A percentile compares a stretch with the other conserved stretches of the same genome.
Evolutionary conservation across 2,888 invertebrate species (phyloP).

Genomic region (Oxycera nigricornis): DNA sequence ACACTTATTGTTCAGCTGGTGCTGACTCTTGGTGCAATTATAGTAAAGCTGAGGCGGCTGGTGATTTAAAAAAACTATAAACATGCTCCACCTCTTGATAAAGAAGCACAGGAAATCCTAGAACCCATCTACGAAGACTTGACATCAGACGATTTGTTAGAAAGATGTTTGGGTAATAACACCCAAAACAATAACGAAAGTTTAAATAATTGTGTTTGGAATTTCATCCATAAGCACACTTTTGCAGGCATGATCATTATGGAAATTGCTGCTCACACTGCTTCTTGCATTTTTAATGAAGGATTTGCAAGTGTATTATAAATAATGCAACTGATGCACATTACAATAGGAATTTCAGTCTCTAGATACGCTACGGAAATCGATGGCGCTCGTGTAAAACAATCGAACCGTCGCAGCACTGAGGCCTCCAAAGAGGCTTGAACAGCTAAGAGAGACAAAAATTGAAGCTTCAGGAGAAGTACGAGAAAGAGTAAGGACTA

Average conservation of each 20-base stretch:
- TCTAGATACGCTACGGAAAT: background rate
- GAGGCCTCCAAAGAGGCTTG: background rate
- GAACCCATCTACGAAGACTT: constrained; percentile 4
- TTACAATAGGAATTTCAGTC: background rate
- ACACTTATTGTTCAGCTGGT: constrained; percentile 3
- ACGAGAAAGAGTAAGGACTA: too few species aligned
- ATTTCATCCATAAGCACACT: background rate
- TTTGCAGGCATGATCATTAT: background rate
- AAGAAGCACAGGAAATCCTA: background rate
- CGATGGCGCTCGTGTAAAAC: background rate
- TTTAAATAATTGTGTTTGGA: background rate
- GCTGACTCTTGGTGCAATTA: constrained; percentile 14
- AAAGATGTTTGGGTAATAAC: background rate
- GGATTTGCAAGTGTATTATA: too few species aligned
- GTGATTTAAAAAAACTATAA: constrained; percentile 12
- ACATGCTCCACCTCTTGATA: background rate
- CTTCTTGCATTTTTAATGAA: background rate
- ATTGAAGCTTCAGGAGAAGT: too few species aligned
- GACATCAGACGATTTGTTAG: background rate
- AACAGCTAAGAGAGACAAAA: background rate
- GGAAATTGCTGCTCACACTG: background rate
- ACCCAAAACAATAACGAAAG: background rate
- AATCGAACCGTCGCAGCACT: background rate
- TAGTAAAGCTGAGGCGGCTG: constrained; percentile 19
- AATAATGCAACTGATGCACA: background rate